Evolutionary conservation across 1,140 invertebrate genomes (phyloP).

Genomic region (Drosophila pseudoananassae): DNA sequence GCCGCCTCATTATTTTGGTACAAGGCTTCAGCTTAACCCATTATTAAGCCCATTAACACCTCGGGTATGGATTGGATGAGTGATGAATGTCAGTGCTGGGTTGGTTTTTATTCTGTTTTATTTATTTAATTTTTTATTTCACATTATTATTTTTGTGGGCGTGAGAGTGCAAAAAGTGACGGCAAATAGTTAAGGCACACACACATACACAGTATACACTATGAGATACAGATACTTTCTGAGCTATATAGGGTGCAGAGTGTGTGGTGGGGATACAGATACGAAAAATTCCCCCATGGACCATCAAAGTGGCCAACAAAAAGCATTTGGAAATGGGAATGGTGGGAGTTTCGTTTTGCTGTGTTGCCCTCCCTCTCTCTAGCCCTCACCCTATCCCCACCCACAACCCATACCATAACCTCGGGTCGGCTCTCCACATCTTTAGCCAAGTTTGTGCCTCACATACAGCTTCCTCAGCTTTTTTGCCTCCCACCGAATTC

Average conservation of each 20-base stretch:
- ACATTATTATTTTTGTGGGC: constrained; percentile 36
- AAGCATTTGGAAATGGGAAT: constrained; percentile 49
- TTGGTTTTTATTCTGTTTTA: constrained; percentile 19
- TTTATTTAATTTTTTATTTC: constrained; percentile 3
- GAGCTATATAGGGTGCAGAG: not conserved
- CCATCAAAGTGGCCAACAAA: constrained; percentile 50
- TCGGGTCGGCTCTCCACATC: not conserved
- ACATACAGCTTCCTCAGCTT: constrained; percentile 12
- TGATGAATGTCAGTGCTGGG: constrained; percentile 12
- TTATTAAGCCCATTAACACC: constrained; percentile 41
- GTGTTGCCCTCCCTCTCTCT: too few relatives aligned
- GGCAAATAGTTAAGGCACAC: constrained; percentile 22
- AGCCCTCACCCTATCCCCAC: too few relatives aligned
- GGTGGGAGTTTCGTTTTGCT: constrained; percentile 30
- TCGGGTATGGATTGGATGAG: not conserved
- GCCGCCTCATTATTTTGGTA: constrained; percentile 28
- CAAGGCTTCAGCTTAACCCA: constrained; percentile 39
- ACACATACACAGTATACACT: not conserved
- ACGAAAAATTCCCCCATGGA: constrained; percentile 30
- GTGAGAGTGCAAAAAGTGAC: constrained; percentile 55
- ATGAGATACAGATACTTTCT: not conserved
- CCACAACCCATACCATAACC: too few relatives aligned
- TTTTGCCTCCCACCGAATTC: constrained; percentile 48
- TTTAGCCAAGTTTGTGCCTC: constrained; percentile 5
- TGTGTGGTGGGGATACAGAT: constrained; percentile 14